Percentiles rank a stretch among this genome's conserved stretches.
phyloP scores from a whole-genome alignment of 2,113 vertebrate genomes.

The Elaphurus davidianus region DNA sequence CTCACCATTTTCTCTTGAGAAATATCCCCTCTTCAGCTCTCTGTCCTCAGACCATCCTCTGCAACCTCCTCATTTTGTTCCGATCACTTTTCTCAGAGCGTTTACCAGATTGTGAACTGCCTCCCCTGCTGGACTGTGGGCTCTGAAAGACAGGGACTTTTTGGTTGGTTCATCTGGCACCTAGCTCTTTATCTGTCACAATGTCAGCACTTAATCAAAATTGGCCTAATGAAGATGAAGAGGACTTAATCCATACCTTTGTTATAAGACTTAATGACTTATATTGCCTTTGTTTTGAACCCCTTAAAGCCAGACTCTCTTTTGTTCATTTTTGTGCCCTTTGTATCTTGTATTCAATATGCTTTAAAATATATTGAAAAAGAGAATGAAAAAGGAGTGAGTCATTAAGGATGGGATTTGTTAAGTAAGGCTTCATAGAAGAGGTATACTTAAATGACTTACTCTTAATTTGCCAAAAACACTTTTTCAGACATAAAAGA shows the following conservation, averaged over 20 bases:
- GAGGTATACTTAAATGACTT: background rate
- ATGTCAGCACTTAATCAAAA: background rate
- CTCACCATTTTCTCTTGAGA: background rate
- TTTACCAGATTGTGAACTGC: background rate
- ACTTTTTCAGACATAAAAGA: background rate
- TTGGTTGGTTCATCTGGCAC: conserved; percentile 57
- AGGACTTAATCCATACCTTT: background rate
- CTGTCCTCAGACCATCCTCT: background rate
- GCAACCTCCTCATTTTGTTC: background rate
- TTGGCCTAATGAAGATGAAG: background rate
- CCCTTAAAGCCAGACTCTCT: background rate
- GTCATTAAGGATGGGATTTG: background rate
- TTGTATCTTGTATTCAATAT: background rate
- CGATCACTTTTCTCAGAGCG: background rate
- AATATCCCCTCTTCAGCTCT: background rate
- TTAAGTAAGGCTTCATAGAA: background rate
- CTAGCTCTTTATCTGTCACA: background rate
- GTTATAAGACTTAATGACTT: background rate
- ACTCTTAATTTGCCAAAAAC: background rate
- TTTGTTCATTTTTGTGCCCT: background rate
- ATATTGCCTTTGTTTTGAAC: background rate
- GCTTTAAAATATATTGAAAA: background rate
- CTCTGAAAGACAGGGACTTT: conserved; percentile 43
- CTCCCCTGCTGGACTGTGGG: background rate
- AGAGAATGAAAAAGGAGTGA: background rate